Conservation (phyloP, 2,113 vertebrate species). For the Apteryx owenii region DNA sequence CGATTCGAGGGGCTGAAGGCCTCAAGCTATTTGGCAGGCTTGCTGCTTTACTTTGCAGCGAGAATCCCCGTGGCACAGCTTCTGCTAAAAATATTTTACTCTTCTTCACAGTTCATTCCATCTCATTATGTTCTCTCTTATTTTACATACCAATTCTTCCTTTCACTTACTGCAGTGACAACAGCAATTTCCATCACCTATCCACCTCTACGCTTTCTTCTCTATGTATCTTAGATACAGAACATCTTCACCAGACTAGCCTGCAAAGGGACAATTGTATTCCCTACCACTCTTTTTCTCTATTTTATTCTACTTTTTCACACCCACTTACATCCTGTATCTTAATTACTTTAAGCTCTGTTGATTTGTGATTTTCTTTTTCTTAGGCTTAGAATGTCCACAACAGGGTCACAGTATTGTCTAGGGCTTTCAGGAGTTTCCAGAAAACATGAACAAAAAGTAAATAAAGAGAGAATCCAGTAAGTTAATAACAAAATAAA, state of each 20-base stretch:
- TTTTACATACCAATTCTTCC: neutral
- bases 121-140: neutral
- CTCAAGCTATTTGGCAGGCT: neutral
- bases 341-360: neutral
- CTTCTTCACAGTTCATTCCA: neutral
- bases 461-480: neutral
- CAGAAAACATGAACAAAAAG: neutral
- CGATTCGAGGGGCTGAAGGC: accelerated
- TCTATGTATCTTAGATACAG: neutral
- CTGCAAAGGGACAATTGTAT: neutral
- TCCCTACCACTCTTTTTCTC: neutral
- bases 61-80: neutral
- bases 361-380: neutral
- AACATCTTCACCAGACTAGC: neutral
- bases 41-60: neutral
- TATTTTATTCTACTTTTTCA: neutral
- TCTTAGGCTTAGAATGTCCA: neutral
- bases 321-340: neutral
- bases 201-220: accelerated
- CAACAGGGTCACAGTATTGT: neutral
- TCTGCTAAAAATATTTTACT: neutral
- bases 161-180: neutral
- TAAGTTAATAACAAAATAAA: neutral
- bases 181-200: neutral
- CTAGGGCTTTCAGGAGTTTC: neutral